phyloP scores from a whole-genome alignment of 2,888 invertebrate species.

The Amphipyra tragopoginis region DNA sequence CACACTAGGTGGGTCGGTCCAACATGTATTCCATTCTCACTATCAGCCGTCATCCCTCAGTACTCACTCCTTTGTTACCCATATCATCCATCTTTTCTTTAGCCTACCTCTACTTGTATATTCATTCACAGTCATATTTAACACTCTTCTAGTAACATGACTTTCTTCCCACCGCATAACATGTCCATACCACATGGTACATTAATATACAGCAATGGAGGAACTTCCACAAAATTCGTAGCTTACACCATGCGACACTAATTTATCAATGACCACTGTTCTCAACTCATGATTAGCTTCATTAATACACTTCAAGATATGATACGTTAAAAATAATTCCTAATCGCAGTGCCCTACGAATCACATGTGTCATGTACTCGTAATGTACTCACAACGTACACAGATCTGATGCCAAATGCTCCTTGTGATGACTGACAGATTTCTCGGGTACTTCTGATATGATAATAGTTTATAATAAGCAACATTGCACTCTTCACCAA shows the following conservation, averaged over 20 bases:
- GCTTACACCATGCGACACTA: neutral
- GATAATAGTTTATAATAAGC: conserved; percentile 26
- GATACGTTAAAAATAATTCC: conserved; percentile 26
- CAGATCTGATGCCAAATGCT: conserved; percentile 31
- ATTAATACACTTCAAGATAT: conserved; percentile 4
- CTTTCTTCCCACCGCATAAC: no score
- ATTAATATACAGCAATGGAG: no score
- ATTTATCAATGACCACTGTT: conserved; percentile 6
- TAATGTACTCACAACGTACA: conserved; percentile 17
- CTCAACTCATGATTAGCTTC: conserved; percentile 9
- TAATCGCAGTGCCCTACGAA: conserved; percentile 11
- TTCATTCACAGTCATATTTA: no score
- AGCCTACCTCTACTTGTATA: no score
- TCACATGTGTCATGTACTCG: conserved; percentile 14
- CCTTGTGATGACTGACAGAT: conserved; percentile 30
- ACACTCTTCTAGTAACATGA: no score
- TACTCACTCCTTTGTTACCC: no score
- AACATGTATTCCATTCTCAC: no score
- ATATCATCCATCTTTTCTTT: no score
- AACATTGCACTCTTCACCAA: conserved; percentile 16
- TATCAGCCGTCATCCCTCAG: no score
- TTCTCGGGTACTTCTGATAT: conserved; percentile 6
- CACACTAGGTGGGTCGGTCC: no score
- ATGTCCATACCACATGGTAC: no score
- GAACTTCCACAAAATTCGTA: neutral